A percentile compares a stretch with the other conserved stretches of the same genome.
phyloP scores from a whole-genome alignment of 2,797 vertebrate species.

The Varecia variegata region DNA sequence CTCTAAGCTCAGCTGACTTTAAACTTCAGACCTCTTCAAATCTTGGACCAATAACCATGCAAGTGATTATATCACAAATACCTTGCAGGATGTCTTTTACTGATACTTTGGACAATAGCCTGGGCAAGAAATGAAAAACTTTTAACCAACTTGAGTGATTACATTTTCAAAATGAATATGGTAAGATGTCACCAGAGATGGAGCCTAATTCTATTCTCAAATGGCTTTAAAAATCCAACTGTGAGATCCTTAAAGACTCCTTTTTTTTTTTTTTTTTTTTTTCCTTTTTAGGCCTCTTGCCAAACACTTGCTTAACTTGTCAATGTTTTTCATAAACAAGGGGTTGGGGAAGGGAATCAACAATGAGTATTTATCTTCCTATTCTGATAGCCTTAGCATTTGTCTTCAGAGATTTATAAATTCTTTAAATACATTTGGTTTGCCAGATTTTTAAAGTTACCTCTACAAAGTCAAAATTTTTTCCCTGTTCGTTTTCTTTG shows the following conservation, averaged over 20 bases:
- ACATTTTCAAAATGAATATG: background rate
- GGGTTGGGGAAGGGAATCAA: background rate
- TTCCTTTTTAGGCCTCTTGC: constrained; percentile 21
- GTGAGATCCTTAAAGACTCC: background rate
- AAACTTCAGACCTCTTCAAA: background rate
- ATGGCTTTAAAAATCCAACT: constrained; percentile 51
- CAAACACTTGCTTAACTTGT: constrained; percentile 64
- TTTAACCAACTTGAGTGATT: background rate
- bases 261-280: background rate
- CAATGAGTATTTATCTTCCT: constrained; percentile 44
- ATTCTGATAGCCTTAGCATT: constrained; percentile 71
- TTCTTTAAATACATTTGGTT: constrained; percentile 75
- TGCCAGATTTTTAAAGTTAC: constrained; percentile 74
- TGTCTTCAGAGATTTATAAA: constrained; percentile 66
- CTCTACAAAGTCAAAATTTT: constrained; percentile 74
- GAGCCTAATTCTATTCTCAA: background rate
- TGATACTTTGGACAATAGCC: background rate
- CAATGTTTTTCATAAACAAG: background rate
- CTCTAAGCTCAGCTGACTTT: background rate
- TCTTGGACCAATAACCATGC: background rate
- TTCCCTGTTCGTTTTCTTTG: constrained; percentile 47
- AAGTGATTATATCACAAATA: background rate
- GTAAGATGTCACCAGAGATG: background rate
- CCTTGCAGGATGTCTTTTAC: background rate
- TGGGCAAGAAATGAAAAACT: background rate